Percentiles rank a stretch among this genome's conserved stretches.
Evolutionary conservation across 2,797 vertebrate species (phyloP).

Genomic region (Dipus sagitta): DNA sequence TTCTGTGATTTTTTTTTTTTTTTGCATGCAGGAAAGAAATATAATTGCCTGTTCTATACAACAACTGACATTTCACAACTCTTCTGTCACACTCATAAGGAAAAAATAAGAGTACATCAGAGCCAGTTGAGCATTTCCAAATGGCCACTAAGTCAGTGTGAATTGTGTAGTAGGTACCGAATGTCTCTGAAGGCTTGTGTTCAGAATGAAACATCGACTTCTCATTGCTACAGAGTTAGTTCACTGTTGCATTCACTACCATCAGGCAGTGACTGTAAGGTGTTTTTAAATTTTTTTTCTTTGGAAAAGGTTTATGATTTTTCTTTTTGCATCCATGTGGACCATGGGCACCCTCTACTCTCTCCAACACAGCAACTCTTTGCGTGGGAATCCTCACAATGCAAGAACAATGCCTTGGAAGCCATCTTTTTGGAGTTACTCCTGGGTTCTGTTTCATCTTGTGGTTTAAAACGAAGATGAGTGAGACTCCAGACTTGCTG

Average conservation of each 20-base stretch:
- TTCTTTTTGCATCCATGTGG: background rate
- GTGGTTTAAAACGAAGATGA: background rate
- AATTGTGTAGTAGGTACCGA: background rate
- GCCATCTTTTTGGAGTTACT: background rate
- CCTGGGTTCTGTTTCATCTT: background rate
- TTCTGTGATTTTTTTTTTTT: background rate
- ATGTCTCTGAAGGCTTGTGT: conserved; percentile 27
- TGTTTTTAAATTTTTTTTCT: conserved; percentile 43
- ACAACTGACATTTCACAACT: conserved; percentile 21
- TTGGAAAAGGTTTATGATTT: conserved; percentile 27
- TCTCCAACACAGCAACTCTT: background rate
- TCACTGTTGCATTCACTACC: background rate
- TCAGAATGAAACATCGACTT: conserved; percentile 33
- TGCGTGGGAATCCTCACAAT: background rate
- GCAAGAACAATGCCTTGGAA: background rate
- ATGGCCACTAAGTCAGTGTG: background rate
- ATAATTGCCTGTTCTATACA: background rate
- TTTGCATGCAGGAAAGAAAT: background rate
- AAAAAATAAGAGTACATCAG: background rate
- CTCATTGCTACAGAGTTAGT: conserved; percentile 22
- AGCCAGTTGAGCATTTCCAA: conserved; percentile 42
- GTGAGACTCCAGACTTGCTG: background rate
- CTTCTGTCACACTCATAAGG: background rate
- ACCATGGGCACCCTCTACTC: accelerated
- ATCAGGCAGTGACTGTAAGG: background rate